phyloP scores from a whole-genome alignment of 2,888 invertebrate genomes.

The Xanthia icteritia region DNA sequence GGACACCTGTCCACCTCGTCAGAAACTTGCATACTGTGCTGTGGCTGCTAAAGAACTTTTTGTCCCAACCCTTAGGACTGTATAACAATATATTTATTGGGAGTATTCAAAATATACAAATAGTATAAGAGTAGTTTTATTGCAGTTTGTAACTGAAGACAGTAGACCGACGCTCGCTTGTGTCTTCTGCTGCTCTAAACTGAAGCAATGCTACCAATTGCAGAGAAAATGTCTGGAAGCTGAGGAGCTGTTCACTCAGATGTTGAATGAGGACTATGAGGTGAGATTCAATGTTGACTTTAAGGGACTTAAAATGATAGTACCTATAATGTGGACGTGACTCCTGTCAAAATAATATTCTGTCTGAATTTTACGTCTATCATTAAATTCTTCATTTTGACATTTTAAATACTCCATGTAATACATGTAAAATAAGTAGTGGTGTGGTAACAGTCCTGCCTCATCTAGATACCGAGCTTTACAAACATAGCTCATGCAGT shows the following conservation, averaged over 20 bases:
- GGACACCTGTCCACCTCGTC: background rate
- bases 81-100: too few relatives aligned
- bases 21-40: background rate
- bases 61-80: too few relatives aligned
- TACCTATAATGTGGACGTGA: background rate
- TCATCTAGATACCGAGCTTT: too few relatives aligned
- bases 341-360: background rate
- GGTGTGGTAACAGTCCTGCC: background rate
- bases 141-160: constrained; percentile 13
- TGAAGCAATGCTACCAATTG: too few relatives aligned
- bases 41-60: too few relatives aligned
- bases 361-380: background rate
- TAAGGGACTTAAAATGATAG: background rate
- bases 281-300: background rate
- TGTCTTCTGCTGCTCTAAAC: too few relatives aligned
- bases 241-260: background rate
- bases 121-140: background rate
- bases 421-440: background rate
- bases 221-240: background rate
- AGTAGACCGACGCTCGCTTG: too few relatives aligned
- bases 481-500: too few relatives aligned
- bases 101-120: background rate
- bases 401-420: background rate
- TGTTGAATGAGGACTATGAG: background rate
- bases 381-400: background rate